phyloP scores from a whole-genome alignment of 2,113 vertebrate genomes.

The Eurypyga helias region DNA sequence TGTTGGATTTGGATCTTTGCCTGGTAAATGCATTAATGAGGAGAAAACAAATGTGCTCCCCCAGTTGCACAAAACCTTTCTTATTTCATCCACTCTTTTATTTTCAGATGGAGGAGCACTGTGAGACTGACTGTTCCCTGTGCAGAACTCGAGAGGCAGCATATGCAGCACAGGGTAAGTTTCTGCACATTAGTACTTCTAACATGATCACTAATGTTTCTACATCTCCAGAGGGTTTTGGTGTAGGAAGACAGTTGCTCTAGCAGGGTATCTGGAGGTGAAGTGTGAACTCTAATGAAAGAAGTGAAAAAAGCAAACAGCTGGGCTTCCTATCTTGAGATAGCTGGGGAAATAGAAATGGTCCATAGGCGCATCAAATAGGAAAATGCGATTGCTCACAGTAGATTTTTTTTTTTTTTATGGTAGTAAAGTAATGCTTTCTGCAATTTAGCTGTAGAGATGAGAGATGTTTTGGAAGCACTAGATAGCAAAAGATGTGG shows the following conservation, averaged over 20 bases:
- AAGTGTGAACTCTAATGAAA: slow-evolving; percentile 56
- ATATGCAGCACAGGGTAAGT: not conserved
- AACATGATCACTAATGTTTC: slow-evolving; percentile 53
- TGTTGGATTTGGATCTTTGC: not conserved
- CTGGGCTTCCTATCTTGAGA: not conserved
- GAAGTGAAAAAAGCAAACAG: slow-evolving; percentile 60
- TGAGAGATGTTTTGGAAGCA: not conserved
- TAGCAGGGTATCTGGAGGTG: not conserved
- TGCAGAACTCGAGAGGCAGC: not conserved
- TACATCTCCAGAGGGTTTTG: slow-evolving; percentile 38
- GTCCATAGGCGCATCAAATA: not conserved
- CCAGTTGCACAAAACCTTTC: not conserved
- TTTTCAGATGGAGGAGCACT: not conserved
- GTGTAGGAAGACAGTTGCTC: slow-evolving; percentile 34
- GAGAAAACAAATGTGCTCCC: not conserved
- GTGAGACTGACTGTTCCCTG: not conserved
- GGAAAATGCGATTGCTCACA: not conserved
- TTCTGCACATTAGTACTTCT: slow-evolving; percentile 38
- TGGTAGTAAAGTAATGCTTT: not conserved
- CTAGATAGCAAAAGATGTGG: not conserved
- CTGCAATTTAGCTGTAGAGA: not conserved
- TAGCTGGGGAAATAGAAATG: slow-evolving; percentile 1
- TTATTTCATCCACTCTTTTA: not conserved
- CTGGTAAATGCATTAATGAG: not conserved
- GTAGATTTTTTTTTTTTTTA: not conserved